Conservation (phyloP, 2,113 vertebrate species). For the Mohoua ochrocephala region DNA sequence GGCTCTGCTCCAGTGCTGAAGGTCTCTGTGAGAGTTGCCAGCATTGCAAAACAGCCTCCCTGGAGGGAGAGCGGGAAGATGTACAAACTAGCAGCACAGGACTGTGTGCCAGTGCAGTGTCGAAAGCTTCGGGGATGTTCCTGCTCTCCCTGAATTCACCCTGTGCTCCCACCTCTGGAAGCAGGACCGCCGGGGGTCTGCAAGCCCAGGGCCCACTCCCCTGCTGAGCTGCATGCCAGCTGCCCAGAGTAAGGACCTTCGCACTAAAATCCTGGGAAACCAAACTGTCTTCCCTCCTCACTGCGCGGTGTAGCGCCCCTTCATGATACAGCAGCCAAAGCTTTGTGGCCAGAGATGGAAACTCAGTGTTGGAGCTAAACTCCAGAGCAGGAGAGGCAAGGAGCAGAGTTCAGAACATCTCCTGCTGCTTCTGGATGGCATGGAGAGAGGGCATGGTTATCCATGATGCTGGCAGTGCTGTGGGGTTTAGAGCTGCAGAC, state of each 20-base stretch:
- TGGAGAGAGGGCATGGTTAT: neutral
- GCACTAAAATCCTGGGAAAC: neutral
- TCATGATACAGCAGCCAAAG: neutral
- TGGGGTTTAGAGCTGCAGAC: neutral
- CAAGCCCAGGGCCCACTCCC: neutral
- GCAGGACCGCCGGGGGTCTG: fast-evolving
- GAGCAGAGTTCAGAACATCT: neutral
- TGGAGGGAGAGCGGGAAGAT: neutral
- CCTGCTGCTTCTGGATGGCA: neutral
- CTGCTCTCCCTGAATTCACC: neutral
- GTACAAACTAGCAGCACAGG: neutral
- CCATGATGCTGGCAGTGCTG: neutral
- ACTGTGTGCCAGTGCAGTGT: neutral
- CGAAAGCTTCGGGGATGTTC: neutral
- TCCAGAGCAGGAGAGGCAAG: neutral
- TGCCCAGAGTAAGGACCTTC: neutral
- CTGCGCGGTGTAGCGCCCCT: fast-evolving
- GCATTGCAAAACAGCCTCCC: slow-evolving; percentile 37
- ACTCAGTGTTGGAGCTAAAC: neutral
- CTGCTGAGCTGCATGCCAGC: fast-evolving
- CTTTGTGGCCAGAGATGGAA: neutral
- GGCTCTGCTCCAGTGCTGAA: slow-evolving; percentile 49
- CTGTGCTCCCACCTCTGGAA: neutral
- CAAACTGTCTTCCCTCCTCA: neutral
- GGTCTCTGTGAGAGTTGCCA: slow-evolving; percentile 30